A percentile compares a stretch with the other conserved stretches of the same genome.
These are phyloP conservation scores for Parazoanthus darwini DNA, from an alignment of 92 coral and sea anemone species.

Conservation along the genomic window DNA sequence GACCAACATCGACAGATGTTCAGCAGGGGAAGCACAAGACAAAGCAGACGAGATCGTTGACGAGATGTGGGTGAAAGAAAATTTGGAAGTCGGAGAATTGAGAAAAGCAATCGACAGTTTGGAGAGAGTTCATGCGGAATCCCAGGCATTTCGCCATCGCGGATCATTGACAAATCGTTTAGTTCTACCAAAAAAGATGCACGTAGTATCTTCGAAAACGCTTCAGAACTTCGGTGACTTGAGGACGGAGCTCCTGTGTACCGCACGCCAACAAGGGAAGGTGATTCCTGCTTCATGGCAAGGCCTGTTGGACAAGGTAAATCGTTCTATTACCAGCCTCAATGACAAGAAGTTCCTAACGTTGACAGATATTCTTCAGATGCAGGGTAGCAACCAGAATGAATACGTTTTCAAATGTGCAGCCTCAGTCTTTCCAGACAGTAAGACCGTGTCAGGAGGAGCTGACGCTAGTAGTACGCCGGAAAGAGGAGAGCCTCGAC, in stretches of 20 bases:
- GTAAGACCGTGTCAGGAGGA: background rate
- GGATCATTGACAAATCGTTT: slow-evolving; percentile 40
- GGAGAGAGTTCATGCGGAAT: background rate
- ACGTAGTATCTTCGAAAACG: slow-evolving; percentile 64
- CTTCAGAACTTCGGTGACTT: slow-evolving; percentile 45
- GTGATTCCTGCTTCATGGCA: slow-evolving; percentile 63
- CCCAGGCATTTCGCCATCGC: slow-evolving; percentile 7
- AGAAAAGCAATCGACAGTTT: slow-evolving; percentile 5
- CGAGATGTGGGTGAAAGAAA: slow-evolving; percentile 5
- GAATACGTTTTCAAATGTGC: background rate
- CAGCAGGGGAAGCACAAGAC: background rate
- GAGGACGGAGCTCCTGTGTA: slow-evolving; percentile 34
- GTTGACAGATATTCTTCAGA: slow-evolving; percentile 37
- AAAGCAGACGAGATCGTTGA: background rate
- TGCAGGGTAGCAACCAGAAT: slow-evolving; percentile 1
- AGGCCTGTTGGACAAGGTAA: slow-evolving; percentile 44
- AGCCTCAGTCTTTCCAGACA: background rate
- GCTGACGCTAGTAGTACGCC: background rate
- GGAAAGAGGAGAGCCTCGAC: background rate
- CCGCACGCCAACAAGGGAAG: slow-evolving; percentile 54
- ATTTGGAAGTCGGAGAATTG: background rate
- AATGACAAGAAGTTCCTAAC: slow-evolving; percentile 51
- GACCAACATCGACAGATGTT: slow-evolving; percentile 56
- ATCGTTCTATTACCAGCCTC: slow-evolving; percentile 34
- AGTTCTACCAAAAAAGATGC: slow-evolving; percentile 45